Conservation (phyloP, 2,888 invertebrate genomes). For the Lamellibrachia satsuma region DNA sequence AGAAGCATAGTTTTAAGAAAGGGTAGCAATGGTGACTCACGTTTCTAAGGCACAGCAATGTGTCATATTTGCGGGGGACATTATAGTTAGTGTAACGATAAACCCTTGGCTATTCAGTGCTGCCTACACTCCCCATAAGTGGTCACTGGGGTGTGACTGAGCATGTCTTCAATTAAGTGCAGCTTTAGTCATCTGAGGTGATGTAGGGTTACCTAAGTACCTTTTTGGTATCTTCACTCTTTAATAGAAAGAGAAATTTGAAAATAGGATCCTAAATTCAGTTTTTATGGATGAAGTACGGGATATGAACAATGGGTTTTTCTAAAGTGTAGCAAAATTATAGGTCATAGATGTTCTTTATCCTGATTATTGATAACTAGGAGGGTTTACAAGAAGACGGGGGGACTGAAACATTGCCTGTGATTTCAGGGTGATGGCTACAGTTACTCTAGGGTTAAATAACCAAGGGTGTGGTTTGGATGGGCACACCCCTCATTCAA, state of each 20-base stretch:
- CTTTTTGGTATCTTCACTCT: background rate
- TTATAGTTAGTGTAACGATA: background rate
- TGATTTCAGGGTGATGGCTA: background rate
- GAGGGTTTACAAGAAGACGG: background rate
- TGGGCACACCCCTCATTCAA: background rate
- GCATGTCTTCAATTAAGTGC: background rate
- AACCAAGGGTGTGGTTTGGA: background rate
- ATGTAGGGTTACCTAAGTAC: background rate
- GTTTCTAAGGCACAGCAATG: background rate
- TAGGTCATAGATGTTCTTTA: background rate
- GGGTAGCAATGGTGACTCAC: background rate
- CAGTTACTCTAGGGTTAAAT: background rate
- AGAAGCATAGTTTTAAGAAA: background rate
- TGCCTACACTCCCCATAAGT: background rate
- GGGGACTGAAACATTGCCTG: background rate
- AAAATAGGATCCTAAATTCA: background rate
- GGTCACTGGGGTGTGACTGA: background rate
- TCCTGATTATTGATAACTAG: background rate
- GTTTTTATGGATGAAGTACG: background rate
- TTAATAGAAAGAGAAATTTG: background rate
- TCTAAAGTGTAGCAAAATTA: background rate
- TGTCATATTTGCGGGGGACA: background rate
- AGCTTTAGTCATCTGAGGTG: background rate
- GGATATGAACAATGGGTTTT: background rate
- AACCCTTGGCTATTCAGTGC: background rate